Conservation (phyloP, 1,140 invertebrate genomes). For the Drosophila parvula region DNA sequence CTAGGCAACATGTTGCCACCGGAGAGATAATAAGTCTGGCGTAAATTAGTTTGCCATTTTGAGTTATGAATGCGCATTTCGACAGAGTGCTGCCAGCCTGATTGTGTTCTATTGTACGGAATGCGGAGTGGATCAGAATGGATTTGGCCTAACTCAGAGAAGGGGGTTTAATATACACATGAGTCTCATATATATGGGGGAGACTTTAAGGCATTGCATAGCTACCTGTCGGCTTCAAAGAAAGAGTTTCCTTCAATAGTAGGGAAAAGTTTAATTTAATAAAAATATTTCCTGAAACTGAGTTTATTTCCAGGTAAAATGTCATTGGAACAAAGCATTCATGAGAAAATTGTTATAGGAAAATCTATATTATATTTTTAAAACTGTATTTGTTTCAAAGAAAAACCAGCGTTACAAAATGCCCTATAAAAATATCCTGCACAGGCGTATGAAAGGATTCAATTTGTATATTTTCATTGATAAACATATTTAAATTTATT, state of each 20-base stretch:
- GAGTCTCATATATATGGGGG: not conserved
- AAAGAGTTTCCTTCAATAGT: not conserved
- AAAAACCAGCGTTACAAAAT: too few relatives aligned
- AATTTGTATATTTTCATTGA: too few relatives aligned
- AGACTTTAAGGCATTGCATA: not conserved
- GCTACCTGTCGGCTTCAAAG: not conserved
- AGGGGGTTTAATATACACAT: too few relatives aligned
- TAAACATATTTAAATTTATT: too few relatives aligned
- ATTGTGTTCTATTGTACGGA: conserved; percentile 1
- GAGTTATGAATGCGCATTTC: conserved; percentile 82
- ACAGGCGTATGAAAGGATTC: too few relatives aligned
- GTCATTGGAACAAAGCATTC: not conserved
- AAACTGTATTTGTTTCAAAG: not conserved
- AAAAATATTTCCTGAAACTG: not conserved
- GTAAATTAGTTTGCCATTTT: conserved; percentile 83
- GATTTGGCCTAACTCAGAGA: conserved; percentile 19
- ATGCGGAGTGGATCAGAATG: conserved; percentile 57
- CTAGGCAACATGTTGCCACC: conserved; percentile 66
- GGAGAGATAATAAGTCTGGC: conserved; percentile 78
- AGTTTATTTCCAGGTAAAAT: not conserved
- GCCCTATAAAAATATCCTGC: too few relatives aligned
- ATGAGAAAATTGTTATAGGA: not conserved
- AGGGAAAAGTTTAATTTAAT: not conserved
- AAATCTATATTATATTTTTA: too few relatives aligned
- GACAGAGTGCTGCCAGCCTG: conserved; percentile 17